phyloP scores from a whole-genome alignment of 2,888 invertebrate genomes.

The Sussaba pulchella region DNA sequence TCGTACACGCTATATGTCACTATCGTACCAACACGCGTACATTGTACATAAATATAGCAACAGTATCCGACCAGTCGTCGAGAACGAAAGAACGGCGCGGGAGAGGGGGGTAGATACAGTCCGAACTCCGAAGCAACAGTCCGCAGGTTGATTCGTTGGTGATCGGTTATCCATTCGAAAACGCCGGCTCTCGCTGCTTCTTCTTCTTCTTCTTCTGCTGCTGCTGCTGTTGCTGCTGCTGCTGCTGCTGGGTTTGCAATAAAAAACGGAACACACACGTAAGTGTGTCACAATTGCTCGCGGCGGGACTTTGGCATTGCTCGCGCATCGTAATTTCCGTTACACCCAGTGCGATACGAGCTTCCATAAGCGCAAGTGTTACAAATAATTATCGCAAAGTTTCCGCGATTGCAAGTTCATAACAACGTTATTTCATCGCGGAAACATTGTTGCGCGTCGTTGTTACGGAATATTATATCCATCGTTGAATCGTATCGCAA shows the following conservation, averaged over 20 bases:
- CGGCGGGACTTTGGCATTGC: conserved; percentile 30
- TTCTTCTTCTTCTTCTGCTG: background rate
- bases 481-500: no score
- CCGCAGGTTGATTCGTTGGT: conserved; percentile 38
- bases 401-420: no score
- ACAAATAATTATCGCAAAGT: no score
- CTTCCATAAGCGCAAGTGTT: background rate
- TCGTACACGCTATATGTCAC: background rate
- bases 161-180: conserved; percentile 19
- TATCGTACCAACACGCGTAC: no score
- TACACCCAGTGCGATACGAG: conserved; percentile 12
- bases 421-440: no score
- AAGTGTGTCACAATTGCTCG: conserved; percentile 63
- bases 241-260: background rate
- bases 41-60: no score
- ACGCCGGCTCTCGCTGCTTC: background rate
- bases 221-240: conserved; percentile 22
- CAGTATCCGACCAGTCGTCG: background rate
- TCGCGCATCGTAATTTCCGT: conserved; percentile 12
- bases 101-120: no score
- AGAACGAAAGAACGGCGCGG: no score
- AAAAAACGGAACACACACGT: conserved; percentile 3
- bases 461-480: no score
- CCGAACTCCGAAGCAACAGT: conserved; percentile 7
- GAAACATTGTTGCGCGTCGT: no score